Conservation (phyloP, 1,140 invertebrate species). For the Caenorhabditis briggsae region DNA sequence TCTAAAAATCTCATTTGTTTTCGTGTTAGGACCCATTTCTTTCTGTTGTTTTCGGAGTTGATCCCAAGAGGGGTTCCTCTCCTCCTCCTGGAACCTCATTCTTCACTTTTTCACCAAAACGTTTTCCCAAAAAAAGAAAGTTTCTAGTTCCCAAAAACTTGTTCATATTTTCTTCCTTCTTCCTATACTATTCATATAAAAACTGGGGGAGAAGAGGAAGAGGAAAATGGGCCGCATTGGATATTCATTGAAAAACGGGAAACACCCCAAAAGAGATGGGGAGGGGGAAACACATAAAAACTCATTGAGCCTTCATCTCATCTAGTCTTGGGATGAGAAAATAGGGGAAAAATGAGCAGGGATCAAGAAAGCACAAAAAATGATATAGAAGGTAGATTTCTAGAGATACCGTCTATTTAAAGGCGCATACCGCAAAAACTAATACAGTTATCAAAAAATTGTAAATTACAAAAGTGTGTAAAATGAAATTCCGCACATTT, state of each 20-base stretch:
- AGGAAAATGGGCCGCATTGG: constrained; percentile 15
- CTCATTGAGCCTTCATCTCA: not conserved
- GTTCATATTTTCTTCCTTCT: not conserved
- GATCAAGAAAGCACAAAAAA: not conserved
- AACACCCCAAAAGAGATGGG: not conserved
- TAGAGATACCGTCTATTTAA: too few species aligned
- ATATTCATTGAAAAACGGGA: constrained; percentile 46
- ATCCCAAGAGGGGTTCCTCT: not conserved
- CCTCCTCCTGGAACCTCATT: not conserved
- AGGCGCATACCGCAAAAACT: not conserved
- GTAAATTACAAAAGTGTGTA: not conserved
- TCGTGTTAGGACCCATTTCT: not conserved
- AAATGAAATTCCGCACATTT: not conserved
- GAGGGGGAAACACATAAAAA: constrained; percentile 38
- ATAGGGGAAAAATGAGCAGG: not conserved
- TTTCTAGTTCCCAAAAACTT: not conserved
- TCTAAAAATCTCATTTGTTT: too few species aligned
- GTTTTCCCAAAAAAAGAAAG: not conserved
- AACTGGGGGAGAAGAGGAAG: not conserved
- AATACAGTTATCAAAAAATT: not conserved
- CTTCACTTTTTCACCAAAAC: not conserved
- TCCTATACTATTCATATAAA: constrained; percentile 41
- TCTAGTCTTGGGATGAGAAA: not conserved
- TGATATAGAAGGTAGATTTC: not conserved
- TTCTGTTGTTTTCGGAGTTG: not conserved